Conservation (phyloP, 1,140 invertebrate genomes). For the Atopsyche davidsoni region DNA sequence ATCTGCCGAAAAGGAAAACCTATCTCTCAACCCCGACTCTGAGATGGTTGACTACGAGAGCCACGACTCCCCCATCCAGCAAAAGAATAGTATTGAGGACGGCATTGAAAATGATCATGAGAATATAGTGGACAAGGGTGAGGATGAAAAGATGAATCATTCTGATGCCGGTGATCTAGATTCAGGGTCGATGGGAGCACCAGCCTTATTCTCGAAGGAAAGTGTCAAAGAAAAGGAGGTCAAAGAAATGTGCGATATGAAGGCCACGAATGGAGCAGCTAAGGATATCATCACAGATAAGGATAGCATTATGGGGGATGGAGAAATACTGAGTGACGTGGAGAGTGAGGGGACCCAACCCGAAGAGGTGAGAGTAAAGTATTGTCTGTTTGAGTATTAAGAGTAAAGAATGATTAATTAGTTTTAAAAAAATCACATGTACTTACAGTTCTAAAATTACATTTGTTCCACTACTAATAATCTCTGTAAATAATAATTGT, state of each 20-base stretch:
- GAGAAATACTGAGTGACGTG: constrained; percentile 60
- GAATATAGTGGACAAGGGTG: no score
- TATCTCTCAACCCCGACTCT: not conserved
- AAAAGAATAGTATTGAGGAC: no score
- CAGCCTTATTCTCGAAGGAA: constrained; percentile 11
- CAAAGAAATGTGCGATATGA: constrained; percentile 14
- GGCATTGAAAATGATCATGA: constrained; percentile 8
- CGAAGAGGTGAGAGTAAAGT: constrained; percentile 55
- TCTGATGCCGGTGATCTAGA: not conserved
- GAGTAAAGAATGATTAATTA: constrained; percentile 12
- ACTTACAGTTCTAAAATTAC: no score
- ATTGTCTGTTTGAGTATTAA: no score
- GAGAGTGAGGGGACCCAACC: constrained; percentile 81
- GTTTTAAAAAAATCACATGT: no score
- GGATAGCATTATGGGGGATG: constrained; percentile 45
- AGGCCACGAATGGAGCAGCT: constrained; percentile 13
- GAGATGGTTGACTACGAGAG: not conserved
- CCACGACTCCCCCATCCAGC: no score
- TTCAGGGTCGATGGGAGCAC: constrained; percentile 12
- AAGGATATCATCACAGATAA: constrained; percentile 32
- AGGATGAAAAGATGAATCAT: constrained; percentile 12
- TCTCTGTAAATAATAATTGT: no score
- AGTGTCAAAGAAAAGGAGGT: constrained; percentile 7
- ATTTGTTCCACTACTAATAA: no score
- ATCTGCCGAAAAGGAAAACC: constrained; percentile 14